Evolutionary conservation across 2,113 vertebrate genomes (phyloP).

Genomic region (Pseudonaja textilis): DNA sequence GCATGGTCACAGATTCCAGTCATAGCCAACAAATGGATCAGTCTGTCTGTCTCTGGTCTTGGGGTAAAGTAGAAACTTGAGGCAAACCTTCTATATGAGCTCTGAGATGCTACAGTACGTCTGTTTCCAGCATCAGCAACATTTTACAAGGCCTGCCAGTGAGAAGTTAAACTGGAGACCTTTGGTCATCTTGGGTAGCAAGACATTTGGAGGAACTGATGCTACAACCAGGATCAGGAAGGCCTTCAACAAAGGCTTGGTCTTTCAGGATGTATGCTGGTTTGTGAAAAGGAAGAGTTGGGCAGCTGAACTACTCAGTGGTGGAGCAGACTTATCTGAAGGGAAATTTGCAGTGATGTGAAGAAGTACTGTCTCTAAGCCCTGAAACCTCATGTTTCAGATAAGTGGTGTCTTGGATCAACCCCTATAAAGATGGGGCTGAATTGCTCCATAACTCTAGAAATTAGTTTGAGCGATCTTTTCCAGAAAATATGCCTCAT

Average conservation of each 20-base stretch:
- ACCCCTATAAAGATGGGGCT: neutral
- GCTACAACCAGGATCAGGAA: neutral
- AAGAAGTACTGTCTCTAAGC: neutral
- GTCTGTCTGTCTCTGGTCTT: neutral
- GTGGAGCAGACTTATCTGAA: neutral
- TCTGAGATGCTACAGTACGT: neutral
- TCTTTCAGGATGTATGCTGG: neutral
- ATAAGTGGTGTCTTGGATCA: neutral
- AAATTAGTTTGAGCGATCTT: constrained; percentile 8
- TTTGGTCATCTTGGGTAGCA: too few species aligned
- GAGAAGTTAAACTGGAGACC: neutral
- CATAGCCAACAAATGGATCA: neutral
- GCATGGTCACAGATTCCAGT: neutral
- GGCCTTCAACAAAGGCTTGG: neutral
- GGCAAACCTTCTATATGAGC: neutral
- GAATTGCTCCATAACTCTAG: neutral
- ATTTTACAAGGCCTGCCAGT: neutral
- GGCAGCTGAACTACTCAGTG: neutral
- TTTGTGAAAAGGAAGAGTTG: neutral
- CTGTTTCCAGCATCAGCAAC: neutral
- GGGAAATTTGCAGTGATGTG: neutral
- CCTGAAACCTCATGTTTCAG: neutral
- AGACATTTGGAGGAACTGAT: neutral
- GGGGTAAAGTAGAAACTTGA: neutral
- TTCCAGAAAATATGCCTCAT: constrained; percentile 17